phyloP scores from a whole-genome alignment of 2,888 invertebrate genomes.

The Teleiodes luculella region DNA sequence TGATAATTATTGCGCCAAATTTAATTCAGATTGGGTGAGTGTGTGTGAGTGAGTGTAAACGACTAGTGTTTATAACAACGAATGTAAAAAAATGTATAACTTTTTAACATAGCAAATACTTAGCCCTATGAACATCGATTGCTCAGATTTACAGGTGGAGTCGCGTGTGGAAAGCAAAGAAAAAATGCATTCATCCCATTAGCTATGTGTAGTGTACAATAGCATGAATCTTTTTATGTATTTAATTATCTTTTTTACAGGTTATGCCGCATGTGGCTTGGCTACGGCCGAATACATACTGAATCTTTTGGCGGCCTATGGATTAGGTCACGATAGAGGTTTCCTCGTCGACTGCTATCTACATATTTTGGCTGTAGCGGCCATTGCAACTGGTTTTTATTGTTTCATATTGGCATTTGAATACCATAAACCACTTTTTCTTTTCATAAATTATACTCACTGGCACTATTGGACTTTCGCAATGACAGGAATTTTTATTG shows the following conservation, averaged over 20 bases:
- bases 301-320: not conserved
- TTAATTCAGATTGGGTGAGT: no score
- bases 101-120: no score
- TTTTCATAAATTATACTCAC: not conserved
- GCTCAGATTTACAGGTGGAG: no score
- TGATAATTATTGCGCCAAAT: no score
- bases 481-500: not conserved
- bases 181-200: no score
- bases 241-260: not conserved
- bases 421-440: not conserved
- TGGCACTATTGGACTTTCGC: not conserved
- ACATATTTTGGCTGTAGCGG: not conserved
- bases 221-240: no score
- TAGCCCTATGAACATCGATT: no score
- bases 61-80: no score
- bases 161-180: no score
- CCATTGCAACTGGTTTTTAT: not conserved
- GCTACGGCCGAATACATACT: not conserved
- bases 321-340: not conserved
- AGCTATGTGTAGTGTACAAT: no score
- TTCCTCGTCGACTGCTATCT: not conserved
- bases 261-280: not conserved
- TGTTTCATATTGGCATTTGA: not conserved
- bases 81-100: no score
- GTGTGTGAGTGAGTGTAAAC: no score